These are phyloP conservation scores for Patiria miniata DNA, from an alignment of 35 echinoderm and acorn worm genomes.

Conservation along the genomic window DNA sequence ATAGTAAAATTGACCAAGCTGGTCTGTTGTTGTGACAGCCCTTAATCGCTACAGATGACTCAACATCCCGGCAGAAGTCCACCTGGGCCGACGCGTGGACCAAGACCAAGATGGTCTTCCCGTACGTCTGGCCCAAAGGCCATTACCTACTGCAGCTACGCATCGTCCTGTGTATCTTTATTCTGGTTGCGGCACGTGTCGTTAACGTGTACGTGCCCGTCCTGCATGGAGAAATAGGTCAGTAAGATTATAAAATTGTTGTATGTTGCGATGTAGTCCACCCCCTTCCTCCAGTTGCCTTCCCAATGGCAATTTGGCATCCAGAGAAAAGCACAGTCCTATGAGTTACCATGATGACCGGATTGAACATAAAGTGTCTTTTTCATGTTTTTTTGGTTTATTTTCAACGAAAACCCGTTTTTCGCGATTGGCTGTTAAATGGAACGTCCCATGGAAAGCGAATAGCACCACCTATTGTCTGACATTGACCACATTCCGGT, in stretches of 20 bases:
- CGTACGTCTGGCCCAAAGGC: constrained; percentile 93
- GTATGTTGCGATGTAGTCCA: background rate
- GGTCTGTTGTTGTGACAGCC: background rate
- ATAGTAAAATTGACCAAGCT: too few species aligned
- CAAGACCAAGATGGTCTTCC: constrained; percentile 81
- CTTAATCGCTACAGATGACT: background rate
- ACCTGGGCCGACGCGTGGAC: constrained; percentile 74
- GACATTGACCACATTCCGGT: too few species aligned
- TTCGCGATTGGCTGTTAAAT: too few species aligned
- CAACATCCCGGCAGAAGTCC: constrained; percentile 29
- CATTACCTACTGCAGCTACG: constrained; percentile 67
- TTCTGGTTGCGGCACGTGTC: constrained; percentile 67
- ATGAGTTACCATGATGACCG: too few species aligned
- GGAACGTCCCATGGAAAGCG: too few species aligned
- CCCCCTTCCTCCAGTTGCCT: background rate
- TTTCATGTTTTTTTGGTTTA: too few species aligned
- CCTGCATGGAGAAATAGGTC: constrained; percentile 81
- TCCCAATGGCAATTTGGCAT: too few species aligned
- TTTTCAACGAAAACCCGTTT: too few species aligned
- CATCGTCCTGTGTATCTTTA: constrained; percentile 77
- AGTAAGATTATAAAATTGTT: constrained; percentile 36
- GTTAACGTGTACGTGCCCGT: constrained; percentile 95
- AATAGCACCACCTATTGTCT: too few species aligned
- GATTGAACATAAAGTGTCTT: background rate
- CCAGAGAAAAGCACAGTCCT: too few species aligned